Conservation (phyloP, 2,888 invertebrate genomes). For the Cerceris rybyensis region DNA sequence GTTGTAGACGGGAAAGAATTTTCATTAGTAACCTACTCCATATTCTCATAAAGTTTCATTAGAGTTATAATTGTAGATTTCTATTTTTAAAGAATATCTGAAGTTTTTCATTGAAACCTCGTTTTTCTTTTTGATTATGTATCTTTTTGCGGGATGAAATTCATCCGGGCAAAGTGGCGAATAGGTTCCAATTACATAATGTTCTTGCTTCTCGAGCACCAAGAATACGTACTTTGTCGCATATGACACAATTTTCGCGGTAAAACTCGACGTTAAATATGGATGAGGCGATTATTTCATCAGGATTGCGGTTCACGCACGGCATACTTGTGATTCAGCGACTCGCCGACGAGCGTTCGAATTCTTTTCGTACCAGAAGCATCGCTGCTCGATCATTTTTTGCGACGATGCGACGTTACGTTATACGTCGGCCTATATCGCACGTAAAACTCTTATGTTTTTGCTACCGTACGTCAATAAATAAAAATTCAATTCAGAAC, state of each 20-base stretch:
- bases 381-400: conserved; percentile 15
- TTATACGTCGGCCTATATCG: not conserved
- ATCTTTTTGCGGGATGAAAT: not conserved
- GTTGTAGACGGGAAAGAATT: too few relatives aligned
- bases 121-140: not conserved
- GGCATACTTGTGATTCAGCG: conserved; percentile 67
- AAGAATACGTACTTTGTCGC: not conserved
- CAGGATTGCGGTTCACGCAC: conserved; percentile 67
- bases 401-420: not conserved
- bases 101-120: not conserved
- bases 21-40: too few relatives aligned
- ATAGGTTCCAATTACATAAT: conserved; percentile 3
- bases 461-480: too few relatives aligned
- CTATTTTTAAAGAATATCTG: too few relatives aligned
- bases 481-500: too few relatives aligned
- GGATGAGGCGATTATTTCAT: conserved; percentile 65
- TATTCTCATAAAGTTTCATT: too few relatives aligned
- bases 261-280: conserved; percentile 59
- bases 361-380: conserved; percentile 52
- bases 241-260: conserved; percentile 61
- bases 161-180: not conserved
- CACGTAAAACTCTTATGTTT: too few relatives aligned
- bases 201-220: not conserved
- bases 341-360: conserved; percentile 48
- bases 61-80: too few relatives aligned